Evolutionary conservation across 2,113 vertebrate genomes (phyloP).

Genomic region (Hydropotes inermis): DNA sequence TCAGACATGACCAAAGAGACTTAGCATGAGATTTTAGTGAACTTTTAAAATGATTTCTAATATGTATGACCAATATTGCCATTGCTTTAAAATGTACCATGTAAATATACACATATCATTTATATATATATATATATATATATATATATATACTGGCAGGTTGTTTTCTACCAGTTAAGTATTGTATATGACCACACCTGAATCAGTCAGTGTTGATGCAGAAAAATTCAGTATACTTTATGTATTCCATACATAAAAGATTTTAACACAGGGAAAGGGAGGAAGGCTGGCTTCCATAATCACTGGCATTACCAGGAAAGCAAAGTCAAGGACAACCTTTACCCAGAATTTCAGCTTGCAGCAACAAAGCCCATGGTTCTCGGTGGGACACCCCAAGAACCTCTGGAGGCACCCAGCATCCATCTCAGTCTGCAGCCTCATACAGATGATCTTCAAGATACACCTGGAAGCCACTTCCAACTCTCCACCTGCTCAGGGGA

Average conservation of each 20-base stretch:
- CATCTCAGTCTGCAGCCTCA: background rate
- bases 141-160: background rate
- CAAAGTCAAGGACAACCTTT: background rate
- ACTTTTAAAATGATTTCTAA: background rate
- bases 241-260: background rate
- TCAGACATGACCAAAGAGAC: rapidly evolving
- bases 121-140: too few species aligned
- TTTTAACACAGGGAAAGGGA: background rate
- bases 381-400: background rate
- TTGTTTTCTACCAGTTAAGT: background rate
- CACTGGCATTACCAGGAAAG: background rate
- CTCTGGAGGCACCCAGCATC: background rate
- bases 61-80: background rate
- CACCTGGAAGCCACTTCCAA: background rate
- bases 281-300: background rate
- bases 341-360: background rate
- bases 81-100: background rate
- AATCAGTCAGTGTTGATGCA: background rate
- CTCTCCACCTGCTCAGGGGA: too few species aligned
- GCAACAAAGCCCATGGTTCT: background rate
- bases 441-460: background rate
- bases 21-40: background rate
- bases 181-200: background rate
- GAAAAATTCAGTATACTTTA: background rate
- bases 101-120: background rate